These are phyloP conservation scores for Styela clava DNA, from an alignment of 23 tunicate genomes.

Conservation along the genomic window DNA sequence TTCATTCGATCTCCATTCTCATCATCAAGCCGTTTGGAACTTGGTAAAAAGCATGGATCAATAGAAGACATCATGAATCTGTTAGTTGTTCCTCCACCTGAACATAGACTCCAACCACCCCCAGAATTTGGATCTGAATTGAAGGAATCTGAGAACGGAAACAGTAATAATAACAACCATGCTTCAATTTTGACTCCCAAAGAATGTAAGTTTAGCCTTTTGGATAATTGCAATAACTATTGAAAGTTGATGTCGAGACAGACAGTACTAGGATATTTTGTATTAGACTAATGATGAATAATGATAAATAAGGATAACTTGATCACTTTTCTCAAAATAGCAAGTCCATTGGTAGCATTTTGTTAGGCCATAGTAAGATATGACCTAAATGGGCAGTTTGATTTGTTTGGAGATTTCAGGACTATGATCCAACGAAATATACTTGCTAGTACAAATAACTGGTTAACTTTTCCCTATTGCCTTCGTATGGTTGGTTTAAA, in stretches of 20 bases:
- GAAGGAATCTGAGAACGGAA: neutral
- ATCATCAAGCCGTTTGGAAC: neutral
- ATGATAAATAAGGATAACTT: neutral
- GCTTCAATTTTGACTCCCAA: neutral
- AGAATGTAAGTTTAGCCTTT: neutral
- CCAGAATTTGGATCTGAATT: neutral
- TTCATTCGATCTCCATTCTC: conserved; percentile 35
- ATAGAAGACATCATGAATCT: conserved; percentile 11
- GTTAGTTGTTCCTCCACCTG: conserved; percentile 18
- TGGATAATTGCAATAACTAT: no score
- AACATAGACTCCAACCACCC: neutral
- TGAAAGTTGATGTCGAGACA: no score
- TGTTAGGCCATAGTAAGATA: no score
- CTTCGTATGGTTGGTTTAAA: no score
- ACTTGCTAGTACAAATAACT: no score
- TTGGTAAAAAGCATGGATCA: neutral
- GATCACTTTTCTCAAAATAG: neutral
- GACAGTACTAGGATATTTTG: no score
- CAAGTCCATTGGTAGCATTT: neutral
- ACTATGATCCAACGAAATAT: no score
- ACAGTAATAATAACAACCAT: neutral
- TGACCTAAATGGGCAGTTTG: no score
- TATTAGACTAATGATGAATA: no score
- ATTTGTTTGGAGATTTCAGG: no score
- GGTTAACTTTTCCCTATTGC: no score